Base-by-base conservation (phyloP, 2,797 vertebrate species). In the Cynodonichthys magdalenae region DNA sequence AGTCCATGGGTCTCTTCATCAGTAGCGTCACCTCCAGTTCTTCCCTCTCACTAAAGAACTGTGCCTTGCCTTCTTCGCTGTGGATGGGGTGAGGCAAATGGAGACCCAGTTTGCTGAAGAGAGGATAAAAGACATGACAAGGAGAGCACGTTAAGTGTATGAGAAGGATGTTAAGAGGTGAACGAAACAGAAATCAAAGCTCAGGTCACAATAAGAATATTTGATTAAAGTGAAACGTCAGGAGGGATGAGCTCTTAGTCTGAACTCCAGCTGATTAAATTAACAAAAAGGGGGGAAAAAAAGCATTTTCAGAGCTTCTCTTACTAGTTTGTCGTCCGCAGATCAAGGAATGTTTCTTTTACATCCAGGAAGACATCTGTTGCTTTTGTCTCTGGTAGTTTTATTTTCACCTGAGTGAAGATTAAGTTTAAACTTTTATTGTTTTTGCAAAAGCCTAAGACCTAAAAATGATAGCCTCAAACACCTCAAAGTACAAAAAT, bases 251-350 rank as follows among this genome's bases (percentile, higher is more conserved):
- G 31, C 20, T 28, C 71, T 58, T 48, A 50, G 27, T 54, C 18
- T 70, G 63, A 82, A 47, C 63, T 12, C 29, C 45, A 28, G 60
- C 55, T n/a, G 18, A 46, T 34, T 3, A 50, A 36, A 49, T 60
- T 36, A 74, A 78, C 48, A 4, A 64, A 71, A 46, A 72, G 80
- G 39, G 3, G 66, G 68, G 59, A 62, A 75, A 46, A 73, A 60
- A 63, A 11, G 36, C 10, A 29, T 61, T 64, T 78, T 75, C 57
- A 77, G 70, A 79, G 62, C 34, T 48, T 28, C 15, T 42, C 95
- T 93, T 93, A 98, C 97, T 95, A 95, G 84, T 94, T 91, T 9
- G 95, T 92, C 31, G 96, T 96, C 60, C 95, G 92, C 24, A 99
- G 94, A 86, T 97, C 95, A 70, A 99, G 91, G 79, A 95, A 90